phyloP scores from a whole-genome alignment of 2,888 invertebrate species.

The Phoenoteleia sp. region DNA sequence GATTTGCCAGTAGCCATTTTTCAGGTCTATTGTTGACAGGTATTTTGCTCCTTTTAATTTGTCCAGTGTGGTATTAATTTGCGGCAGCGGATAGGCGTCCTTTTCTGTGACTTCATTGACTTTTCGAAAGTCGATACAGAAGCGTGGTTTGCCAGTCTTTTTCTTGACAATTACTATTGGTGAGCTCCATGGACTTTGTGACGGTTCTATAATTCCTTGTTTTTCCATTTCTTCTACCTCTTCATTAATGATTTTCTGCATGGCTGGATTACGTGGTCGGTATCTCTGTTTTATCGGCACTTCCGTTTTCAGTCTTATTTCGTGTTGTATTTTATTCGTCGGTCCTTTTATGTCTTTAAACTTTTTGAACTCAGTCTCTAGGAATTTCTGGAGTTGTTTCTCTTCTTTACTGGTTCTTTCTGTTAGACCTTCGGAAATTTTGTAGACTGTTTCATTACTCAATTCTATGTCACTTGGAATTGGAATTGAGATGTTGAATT shows the following conservation, averaged over 20 bases:
- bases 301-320: neutral
- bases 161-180: constrained; percentile 15
- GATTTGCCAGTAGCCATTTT: neutral
- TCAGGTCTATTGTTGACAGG: neutral
- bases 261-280: constrained; percentile 71
- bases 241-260: constrained; percentile 62
- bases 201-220: constrained; percentile 31
- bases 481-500: too few relatives aligned
- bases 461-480: too few relatives aligned
- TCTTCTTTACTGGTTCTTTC: too few relatives aligned
- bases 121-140: constrained; percentile 46
- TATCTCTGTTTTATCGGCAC: constrained; percentile 73
- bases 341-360: neutral
- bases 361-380: neutral
- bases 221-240: constrained; percentile 7
- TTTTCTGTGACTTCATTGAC: neutral
- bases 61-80: neutral
- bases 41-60: neutral
- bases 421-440: too few relatives aligned
- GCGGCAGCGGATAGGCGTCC: neutral
- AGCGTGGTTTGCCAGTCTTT: constrained; percentile 34
- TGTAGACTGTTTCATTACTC: too few relatives aligned
- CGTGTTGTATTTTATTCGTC: neutral
- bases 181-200: constrained; percentile 28
- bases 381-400: too few relatives aligned